Base-by-base conservation (phyloP, 2,797 vertebrate species). In the Anniella stebbinsi region DNA sequence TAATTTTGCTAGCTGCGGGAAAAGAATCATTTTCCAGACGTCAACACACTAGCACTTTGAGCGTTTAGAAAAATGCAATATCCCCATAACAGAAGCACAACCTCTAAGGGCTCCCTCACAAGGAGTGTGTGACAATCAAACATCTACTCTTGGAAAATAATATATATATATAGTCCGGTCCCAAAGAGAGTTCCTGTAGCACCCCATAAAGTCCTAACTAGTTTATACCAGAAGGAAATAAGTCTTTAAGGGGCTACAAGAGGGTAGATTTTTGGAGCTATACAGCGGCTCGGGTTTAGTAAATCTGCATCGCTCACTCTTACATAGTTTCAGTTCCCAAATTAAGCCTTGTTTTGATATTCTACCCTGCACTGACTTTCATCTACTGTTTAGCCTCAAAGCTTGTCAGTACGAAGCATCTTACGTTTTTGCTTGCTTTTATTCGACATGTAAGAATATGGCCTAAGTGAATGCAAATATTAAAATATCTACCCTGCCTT, bases 401-500 rank as follows among this genome's bases (percentile, higher is more conserved):
- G 36, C 87, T 73, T 81, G 78, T 41, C 25, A 60, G 15, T 70
- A 13, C 4, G 11, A 30, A 5, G 15, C 11, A 23, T 57, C n/a
- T 38, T 57, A 36, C 36, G 23, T 18, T 48, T 63, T 38, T 33
- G 7, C 60, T 77, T 81, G 45, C 51, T 75, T 78, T 75, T 76
- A 86, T 54, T 17, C 17, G 15, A 28, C 45, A 36, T 88, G 66
- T 66, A 75, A 23, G 33, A 76, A 82, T 30, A 28, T 48, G 57
- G 67, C 51, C 21, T 77, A 17, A 28, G 41, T 8, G 41, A 51
- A 51, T 13, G 45, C 57, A 84, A 76, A 51, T 66, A 84, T 76
- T 84, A 89, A 88, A 89, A 17, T 51, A 84, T 89, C 18, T 76
- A 54, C 41, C 12, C 21, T 60, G 69, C 13, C 70, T 84, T 87